Conservation (phyloP, 2,113 vertebrate species). For the Heterotilapia buettikoferi region DNA sequence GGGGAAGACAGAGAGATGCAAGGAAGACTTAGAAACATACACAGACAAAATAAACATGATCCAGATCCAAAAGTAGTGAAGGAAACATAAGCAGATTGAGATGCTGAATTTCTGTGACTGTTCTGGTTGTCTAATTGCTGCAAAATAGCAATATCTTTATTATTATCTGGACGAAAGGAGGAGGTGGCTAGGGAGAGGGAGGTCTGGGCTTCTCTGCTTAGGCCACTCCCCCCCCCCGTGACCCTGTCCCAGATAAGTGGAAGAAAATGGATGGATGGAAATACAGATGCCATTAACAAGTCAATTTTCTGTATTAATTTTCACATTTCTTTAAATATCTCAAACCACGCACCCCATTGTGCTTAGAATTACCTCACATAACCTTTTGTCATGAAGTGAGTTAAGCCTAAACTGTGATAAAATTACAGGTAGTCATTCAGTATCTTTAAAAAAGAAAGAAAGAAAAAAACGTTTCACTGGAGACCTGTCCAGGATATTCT, state of each 20-base stretch:
- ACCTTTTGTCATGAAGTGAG: not conserved
- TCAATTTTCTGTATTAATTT: not conserved
- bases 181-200: too few relatives aligned
- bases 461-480: not conserved
- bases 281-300: constrained; percentile 19
- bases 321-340: constrained; percentile 35
- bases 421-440: not conserved
- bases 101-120: not conserved
- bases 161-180: constrained; percentile 17
- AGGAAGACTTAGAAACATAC: not conserved
- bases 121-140: constrained; percentile 32
- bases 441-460: not conserved
- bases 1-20: not conserved
- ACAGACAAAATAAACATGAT: not conserved
- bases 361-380: not conserved
- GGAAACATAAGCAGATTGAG: not conserved
- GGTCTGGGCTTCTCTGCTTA: not conserved
- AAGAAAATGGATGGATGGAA: not conserved
- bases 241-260: accelerated
- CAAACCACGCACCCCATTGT: constrained; percentile 11
- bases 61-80: not conserved
- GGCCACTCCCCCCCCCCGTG: not conserved
- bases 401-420: not conserved
- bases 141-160: constrained; percentile 34
- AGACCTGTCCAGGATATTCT: not conserved